Base-by-base conservation (phyloP, 2,113 vertebrate genomes). In the Centrocercus urophasianus region DNA sequence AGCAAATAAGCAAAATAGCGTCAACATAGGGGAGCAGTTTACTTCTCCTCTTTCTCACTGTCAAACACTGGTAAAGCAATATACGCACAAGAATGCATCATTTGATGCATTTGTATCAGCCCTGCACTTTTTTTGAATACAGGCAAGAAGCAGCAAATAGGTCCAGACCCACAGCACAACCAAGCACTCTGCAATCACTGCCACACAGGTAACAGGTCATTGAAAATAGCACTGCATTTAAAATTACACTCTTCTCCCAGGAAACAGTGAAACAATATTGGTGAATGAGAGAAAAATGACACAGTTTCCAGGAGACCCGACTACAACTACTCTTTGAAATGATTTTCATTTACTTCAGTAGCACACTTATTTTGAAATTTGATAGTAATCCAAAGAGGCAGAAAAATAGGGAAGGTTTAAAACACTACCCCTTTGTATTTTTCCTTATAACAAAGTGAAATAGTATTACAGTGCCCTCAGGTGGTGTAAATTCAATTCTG, bases 391-490 rank as follows among this genome's bases (percentile, higher is more conserved):
- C 0, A n/a, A 81, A 84, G 8, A 60, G 24, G 40, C 81, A 66
- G 36, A 27, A 73, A 86, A 78, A 56, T 1, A 2, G 16, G 8
- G 40, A 75, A 18, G 1, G 21, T 59, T 72, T 63, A 57, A 79
- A 92, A 38, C 50, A 45, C 32, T 7, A 15, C 3, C 17, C 24
- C 34, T 42, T 43, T 24, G 8, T 20, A n/a, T 21, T 70, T 60
- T 11, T 24, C 54, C 52, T 52, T 63, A 65, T 86, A 70, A 64
- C 17, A 4, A 52, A 75, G 56, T n/a, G 42, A 85, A 86, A 66
- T 28, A 70, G 84, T 77, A 69, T 88, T 45, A 82, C 45, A 95
- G 95, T 85, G 95, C 96, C 97, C 94, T 92, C 97, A 92, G 77
- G 95, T 92, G 96, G 95, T 79, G 10, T 18, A 71, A 89, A 75